A percentile compares a stretch with the other conserved stretches of the same genome.
Conservation (phyloP, 2,888 invertebrate genomes). For the Synanthedon andrenaeformis region DNA sequence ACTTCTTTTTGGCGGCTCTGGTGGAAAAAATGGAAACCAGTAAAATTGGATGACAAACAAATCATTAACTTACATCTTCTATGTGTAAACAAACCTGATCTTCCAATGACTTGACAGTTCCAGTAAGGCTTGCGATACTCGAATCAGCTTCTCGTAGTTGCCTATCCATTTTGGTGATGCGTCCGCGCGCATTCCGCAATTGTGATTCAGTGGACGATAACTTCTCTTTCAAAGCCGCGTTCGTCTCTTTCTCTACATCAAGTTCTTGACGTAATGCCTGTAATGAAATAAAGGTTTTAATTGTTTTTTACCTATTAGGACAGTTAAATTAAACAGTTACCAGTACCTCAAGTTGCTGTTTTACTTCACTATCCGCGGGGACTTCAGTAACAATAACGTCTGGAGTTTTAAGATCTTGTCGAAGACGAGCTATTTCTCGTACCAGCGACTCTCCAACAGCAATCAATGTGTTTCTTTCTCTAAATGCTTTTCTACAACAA, state of each 20-base stretch:
- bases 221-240: conserved; percentile 36
- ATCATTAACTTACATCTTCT: not conserved
- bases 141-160: conserved; percentile 57
- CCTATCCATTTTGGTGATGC: conserved; percentile 54
- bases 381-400: conserved; percentile 21
- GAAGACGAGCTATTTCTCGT: conserved; percentile 43
- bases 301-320: not conserved
- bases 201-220: conserved; percentile 40
- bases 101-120: conserved; percentile 52
- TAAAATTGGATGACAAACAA: not conserved
- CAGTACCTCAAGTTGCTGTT: conserved; percentile 32
- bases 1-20: conserved; percentile 58
- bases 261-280: conserved; percentile 37
- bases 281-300: not conserved
- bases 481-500: conserved; percentile 33
- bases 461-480: conserved; percentile 39
- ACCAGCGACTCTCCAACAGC: conserved; percentile 49
- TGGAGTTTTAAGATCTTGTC: conserved; percentile 37
- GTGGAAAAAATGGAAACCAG: conserved; percentile 1
- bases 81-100: conserved; percentile 39
- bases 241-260: conserved; percentile 42
- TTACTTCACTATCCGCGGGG: conserved; percentile 23
- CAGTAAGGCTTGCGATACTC: conserved; percentile 49
- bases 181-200: conserved; percentile 38
- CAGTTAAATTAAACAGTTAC: not conserved